Evolutionary conservation across 1,140 invertebrate genomes (phyloP).

Genomic region (Drosophila paulistorum): DNA sequence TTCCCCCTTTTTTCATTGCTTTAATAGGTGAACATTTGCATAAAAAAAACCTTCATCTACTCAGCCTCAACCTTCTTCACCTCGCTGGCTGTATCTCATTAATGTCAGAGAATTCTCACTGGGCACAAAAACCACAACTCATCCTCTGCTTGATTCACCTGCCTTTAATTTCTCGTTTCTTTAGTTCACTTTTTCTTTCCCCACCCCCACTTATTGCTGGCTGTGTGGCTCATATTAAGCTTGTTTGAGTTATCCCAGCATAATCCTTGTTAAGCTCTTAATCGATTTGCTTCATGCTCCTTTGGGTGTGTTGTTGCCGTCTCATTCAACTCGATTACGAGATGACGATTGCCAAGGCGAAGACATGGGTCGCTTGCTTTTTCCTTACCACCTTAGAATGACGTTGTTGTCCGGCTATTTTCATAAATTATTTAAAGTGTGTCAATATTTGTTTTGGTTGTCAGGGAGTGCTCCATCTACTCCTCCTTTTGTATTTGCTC

Average conservation of each 20-base stretch:
- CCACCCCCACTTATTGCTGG: background rate
- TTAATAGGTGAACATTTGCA: conserved; percentile 3
- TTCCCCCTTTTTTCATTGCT: background rate
- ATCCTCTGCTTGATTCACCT: conserved; percentile 1
- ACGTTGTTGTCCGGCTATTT: conserved; percentile 44
- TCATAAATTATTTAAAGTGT: conserved; percentile 74
- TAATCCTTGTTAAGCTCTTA: conserved; percentile 69
- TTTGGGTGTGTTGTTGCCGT: conserved; percentile 8
- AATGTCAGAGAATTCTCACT: conserved; percentile 1
- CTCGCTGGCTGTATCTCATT: background rate
- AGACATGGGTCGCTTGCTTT: conserved; percentile 1
- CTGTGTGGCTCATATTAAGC: conserved; percentile 48
- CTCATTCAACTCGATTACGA: conserved; percentile 47
- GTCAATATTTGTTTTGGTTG: conserved; percentile 62
- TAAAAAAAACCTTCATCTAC: background rate
- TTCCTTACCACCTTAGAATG: conserved; percentile 9
- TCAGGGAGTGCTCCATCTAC: background rate
- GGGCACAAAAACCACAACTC: conserved; percentile 4
- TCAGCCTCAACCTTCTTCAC: background rate
- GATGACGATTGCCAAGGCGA: conserved; percentile 20
- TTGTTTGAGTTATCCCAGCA: conserved; percentile 48
- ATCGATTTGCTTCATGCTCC: conserved; percentile 66
- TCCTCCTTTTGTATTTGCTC: background rate
- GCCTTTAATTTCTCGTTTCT: conserved; percentile 10
- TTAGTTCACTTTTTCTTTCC: conserved; percentile 5